Base-by-base conservation (phyloP, 2,113 vertebrate species). In the Pavo muticus region DNA sequence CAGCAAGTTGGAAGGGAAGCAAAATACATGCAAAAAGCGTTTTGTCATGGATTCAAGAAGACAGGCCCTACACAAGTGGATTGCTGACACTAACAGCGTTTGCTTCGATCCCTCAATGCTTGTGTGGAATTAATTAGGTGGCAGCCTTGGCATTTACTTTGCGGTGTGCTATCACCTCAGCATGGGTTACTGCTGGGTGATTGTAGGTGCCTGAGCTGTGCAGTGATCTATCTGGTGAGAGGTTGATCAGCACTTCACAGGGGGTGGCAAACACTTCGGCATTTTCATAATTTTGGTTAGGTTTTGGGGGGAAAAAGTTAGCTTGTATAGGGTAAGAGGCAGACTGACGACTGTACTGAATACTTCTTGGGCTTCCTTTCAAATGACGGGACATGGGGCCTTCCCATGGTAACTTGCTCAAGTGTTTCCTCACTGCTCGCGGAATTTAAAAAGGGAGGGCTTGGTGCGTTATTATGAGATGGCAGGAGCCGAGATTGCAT, bases 41-140 rank as follows among this genome's bases (percentile, higher is more conserved):
- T 74, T 94, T 78, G 81, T 93, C 9, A 2, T 85, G 47, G 81
- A 90, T 91, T 82, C 73, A 95, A 93, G 79, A 88, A 81, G 64
- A 40, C 63, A 59, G 71, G 73, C 57, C 35, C 47, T 88, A 56
- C 50, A 35, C 35, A 21, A 71, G 69, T 75, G 68, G 30, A 63
- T 84, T 70, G 45, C 71, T 79, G 42, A 61, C 82, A 87, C 81
- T 11, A 15, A 37, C 37, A 88, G 63, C 1, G 0, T 35, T 70
- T 9, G 1, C 68, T 88, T 91, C 9, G 1, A 83, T 75, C 74
- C 59, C 80, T 56, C 54, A 72, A 78, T 93, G 67, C 73, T 70
- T 32, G 37, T 35, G 78, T 74, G 42, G 90, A 90, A 72, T 88
- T 91, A 92, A 93, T 96, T 76, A 89, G 95, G 57, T 93, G 91